Evolutionary conservation across 2,888 invertebrate genomes (phyloP).

Genomic region (Aplocera efformata): DNA sequence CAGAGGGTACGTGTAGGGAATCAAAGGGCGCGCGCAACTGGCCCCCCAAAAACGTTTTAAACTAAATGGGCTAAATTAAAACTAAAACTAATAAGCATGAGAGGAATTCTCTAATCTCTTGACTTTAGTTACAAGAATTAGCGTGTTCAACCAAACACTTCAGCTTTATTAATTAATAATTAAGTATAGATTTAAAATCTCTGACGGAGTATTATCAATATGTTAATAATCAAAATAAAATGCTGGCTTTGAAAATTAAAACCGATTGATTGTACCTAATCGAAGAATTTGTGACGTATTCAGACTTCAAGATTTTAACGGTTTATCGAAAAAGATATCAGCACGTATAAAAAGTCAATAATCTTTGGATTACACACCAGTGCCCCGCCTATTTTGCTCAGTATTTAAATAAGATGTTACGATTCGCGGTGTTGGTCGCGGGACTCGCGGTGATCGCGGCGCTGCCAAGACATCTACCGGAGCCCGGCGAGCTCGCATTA

Average conservation of each 20-base stretch:
- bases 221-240: not conserved
- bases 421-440: constrained; percentile 33
- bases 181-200: too few relatives aligned
- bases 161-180: too few relatives aligned
- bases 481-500: constrained; percentile 58
- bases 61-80: too few relatives aligned
- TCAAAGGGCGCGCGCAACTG: too few relatives aligned
- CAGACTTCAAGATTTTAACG: not conserved
- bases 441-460: constrained; percentile 38
- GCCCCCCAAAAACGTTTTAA: too few relatives aligned
- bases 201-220: not conserved
- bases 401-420: constrained; percentile 21
- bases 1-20: too few relatives aligned
- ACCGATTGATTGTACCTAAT: constrained; percentile 1
- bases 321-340: constrained; percentile 4
- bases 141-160: too few relatives aligned
- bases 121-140: too few relatives aligned
- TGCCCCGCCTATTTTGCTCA: constrained; percentile 6
- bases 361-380: constrained; percentile 8
- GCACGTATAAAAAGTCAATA: constrained; percentile 17
- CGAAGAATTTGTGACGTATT: constrained; percentile 7
- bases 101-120: too few relatives aligned
- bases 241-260: not conserved
- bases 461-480: constrained; percentile 43
- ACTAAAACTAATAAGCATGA: too few relatives aligned